Percentiles rank a stretch among this genome's conserved stretches.
phyloP scores from a whole-genome alignment of 2,113 vertebrate species.

The Oryzias woworae region DNA sequence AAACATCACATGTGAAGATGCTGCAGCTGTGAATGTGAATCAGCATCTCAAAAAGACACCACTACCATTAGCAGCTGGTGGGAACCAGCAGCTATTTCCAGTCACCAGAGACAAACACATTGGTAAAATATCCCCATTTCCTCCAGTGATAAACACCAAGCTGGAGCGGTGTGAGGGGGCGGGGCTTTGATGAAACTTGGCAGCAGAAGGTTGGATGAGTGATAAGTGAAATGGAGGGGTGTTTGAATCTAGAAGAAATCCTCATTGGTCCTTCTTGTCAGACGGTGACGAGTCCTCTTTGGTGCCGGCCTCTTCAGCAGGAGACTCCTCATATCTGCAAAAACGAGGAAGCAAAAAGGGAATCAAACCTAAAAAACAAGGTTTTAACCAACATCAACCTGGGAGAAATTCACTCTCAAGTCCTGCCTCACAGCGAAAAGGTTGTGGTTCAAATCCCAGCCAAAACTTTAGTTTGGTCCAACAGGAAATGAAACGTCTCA shows the following conservation, averaged over 20 bases:
- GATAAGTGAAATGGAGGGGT: neutral
- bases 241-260: neutral
- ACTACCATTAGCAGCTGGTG: constrained; percentile 14
- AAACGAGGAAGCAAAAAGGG: neutral
- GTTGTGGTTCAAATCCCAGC: no score
- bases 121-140: constrained; percentile 20
- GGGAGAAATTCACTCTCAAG: no score
- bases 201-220: constrained; percentile 19
- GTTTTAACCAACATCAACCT: constrained; percentile 52
- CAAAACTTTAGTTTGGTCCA: no score
- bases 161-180: constrained; percentile 12
- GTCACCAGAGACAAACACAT: constrained; percentile 28
- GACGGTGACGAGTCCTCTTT: constrained; percentile 67
- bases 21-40: neutral
- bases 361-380: neutral
- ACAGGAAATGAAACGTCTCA: no score
- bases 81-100: constrained; percentile 24
- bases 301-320: constrained; percentile 48
- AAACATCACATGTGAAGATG: neutral
- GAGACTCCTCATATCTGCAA: constrained; percentile 75
- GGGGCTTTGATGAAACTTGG: constrained; percentile 53
- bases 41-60: constrained; percentile 9
- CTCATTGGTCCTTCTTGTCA: constrained; percentile 77
- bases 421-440: no score
- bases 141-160: constrained; percentile 9